These are phyloP conservation scores for Acanthacorydalis orientalis DNA, from an alignment of 2,888 invertebrate genomes.

Conservation along the genomic window DNA sequence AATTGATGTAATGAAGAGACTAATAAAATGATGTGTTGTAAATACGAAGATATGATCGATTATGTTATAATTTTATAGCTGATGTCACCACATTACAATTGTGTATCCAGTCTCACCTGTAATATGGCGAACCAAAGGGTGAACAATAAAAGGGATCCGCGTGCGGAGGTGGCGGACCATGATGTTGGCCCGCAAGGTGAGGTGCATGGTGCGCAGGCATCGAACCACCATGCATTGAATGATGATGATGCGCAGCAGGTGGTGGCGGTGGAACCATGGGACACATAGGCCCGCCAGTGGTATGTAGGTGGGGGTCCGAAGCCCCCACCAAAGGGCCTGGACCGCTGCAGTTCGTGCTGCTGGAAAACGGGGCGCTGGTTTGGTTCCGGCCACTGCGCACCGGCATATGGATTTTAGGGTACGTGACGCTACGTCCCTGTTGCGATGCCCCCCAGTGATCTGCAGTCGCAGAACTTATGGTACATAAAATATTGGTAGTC, in stretches of 20 bases:
- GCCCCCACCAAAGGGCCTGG: slow-evolving; percentile 13
- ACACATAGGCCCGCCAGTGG: slow-evolving; percentile 19
- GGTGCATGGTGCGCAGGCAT: slow-evolving; percentile 21
- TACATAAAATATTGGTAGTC: no score
- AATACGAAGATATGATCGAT: no score
- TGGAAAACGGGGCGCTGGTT: slow-evolving; percentile 7
- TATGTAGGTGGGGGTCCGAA: slow-evolving; percentile 21
- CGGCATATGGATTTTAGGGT: slow-evolving; percentile 9
- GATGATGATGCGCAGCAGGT: slow-evolving; percentile 18
- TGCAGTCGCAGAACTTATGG: no score
- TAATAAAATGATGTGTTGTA: no score
- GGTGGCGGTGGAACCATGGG: slow-evolving; percentile 16
- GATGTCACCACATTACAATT: not conserved
- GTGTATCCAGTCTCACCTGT: slow-evolving; percentile 28
- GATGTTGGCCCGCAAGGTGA: slow-evolving; percentile 21
- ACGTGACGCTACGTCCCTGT: not conserved
- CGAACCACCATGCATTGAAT: slow-evolving; percentile 21
- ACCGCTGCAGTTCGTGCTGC: slow-evolving; percentile 12
- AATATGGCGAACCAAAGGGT: slow-evolving; percentile 38
- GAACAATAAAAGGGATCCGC: slow-evolving; percentile 40
- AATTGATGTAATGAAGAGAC: no score
- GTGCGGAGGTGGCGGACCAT: slow-evolving; percentile 19
- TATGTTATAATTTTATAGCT: no score
- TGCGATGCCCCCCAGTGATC: not conserved
- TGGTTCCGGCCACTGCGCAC: slow-evolving; percentile 10